phyloP scores from a whole-genome alignment of 2,888 invertebrate species.

The Stenchaetothrips biformis region DNA sequence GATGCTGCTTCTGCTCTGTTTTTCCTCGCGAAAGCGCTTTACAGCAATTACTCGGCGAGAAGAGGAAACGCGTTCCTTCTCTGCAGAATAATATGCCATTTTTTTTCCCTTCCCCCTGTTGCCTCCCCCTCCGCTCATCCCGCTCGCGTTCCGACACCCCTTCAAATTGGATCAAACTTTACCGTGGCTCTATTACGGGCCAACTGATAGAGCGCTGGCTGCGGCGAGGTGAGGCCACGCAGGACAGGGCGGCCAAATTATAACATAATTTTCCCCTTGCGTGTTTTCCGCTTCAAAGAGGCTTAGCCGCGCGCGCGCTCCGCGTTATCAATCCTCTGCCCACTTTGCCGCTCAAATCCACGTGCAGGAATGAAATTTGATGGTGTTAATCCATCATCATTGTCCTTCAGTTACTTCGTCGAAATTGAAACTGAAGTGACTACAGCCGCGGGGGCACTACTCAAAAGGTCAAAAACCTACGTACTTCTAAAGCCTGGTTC shows the following conservation, averaged over 20 bases:
- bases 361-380: neutral
- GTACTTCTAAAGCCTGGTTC: too few species aligned
- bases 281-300: constrained; percentile 3
- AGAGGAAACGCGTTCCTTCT: neutral
- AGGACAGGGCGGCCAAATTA: neutral
- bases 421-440: too few species aligned
- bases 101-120: neutral
- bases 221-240: neutral
- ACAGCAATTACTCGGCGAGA: constrained; percentile 3
- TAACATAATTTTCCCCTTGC: constrained; percentile 9
- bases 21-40: neutral
- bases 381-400: too few species aligned
- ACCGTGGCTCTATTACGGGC: constrained; percentile 14
- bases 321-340: neutral
- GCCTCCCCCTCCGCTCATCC: neutral
- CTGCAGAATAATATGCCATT: neutral
- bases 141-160: too few species aligned
- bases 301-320: neutral
- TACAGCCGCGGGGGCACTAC: too few species aligned
- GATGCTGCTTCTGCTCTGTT: too few species aligned
- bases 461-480: too few species aligned
- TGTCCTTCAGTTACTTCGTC: too few species aligned
- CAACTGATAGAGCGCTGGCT: neutral
- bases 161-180: constrained; percentile 17
- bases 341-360: neutral